phyloP scores from a whole-genome alignment of 2,797 vertebrate species.

The Rhinatrema bivittatum region DNA sequence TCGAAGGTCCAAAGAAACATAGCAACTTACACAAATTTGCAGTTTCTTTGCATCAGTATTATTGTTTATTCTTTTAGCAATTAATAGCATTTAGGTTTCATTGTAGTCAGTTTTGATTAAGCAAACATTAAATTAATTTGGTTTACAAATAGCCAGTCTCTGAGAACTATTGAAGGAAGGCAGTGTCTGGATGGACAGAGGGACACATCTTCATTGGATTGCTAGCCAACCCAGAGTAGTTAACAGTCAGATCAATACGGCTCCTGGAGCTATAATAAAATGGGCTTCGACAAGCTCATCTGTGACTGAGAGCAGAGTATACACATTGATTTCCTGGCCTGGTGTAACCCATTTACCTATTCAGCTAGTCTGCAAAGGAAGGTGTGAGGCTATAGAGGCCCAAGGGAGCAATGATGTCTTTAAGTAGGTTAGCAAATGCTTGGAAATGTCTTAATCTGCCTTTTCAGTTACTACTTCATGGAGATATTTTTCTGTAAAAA shows the following conservation, averaged over 20 bases:
- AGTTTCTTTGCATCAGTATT: constrained; percentile 37
- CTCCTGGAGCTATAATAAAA: constrained; percentile 70
- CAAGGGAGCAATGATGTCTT: constrained; percentile 65
- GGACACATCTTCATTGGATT: constrained; percentile 58
- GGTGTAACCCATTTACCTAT: constrained; percentile 76
- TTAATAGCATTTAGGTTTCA: constrained; percentile 60
- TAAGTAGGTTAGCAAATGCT: constrained; percentile 63
- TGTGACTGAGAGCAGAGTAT: constrained; percentile 61
- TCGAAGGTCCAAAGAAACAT: no score
- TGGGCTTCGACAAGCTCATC: constrained; percentile 68
- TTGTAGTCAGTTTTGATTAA: constrained; percentile 60
- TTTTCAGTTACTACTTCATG: constrained; percentile 37
- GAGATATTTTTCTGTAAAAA: constrained; percentile 10
- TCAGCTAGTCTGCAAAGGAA: constrained; percentile 67
- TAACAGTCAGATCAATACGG: constrained; percentile 65
- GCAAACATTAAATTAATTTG: constrained; percentile 64
- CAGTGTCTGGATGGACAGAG: constrained; percentile 52
- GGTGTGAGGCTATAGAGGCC: constrained; percentile 60
- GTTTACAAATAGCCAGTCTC: constrained; percentile 51
- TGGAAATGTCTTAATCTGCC: constrained; percentile 66
- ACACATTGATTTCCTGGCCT: constrained; percentile 75
- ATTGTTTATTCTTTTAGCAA: constrained; percentile 51
- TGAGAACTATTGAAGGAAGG: constrained; percentile 41
- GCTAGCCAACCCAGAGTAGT: constrained; percentile 59
- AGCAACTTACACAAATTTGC: no score